A percentile compares a stretch with the other conserved stretches of the same genome.
Evolutionary conservation across 1,140 invertebrate species (phyloP).

Genomic region (Drosophila orena): DNA sequence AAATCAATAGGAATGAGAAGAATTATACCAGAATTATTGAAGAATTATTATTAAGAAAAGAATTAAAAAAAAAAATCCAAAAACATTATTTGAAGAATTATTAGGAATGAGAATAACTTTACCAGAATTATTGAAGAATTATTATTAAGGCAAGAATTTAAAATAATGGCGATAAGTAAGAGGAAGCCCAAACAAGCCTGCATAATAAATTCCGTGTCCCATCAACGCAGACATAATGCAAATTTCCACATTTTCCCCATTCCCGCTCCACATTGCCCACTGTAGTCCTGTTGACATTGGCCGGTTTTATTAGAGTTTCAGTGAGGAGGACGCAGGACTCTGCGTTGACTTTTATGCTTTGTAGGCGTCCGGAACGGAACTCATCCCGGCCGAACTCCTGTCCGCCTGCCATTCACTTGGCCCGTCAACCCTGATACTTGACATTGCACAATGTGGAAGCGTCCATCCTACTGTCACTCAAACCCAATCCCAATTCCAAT

Average conservation of each 20-base stretch:
- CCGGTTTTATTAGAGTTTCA: slow-evolving; percentile 62
- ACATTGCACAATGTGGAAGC: slow-evolving; percentile 41
- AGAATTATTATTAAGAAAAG: neutral
- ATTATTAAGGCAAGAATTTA: neutral
- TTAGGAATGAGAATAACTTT: no score
- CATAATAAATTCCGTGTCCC: neutral
- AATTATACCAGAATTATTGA: no score
- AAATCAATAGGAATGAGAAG: no score
- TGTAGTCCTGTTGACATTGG: slow-evolving; percentile 53
- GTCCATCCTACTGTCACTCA: slow-evolving; percentile 19
- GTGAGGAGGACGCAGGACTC: slow-evolving; percentile 13
- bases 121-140: no score
- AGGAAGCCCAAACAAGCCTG: neutral
- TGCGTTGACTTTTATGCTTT: slow-evolving; percentile 45
- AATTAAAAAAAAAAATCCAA: no score
- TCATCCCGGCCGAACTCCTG: slow-evolving; percentile 32
- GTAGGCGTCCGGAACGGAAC: slow-evolving; percentile 17
- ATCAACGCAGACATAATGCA: neutral
- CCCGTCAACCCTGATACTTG: slow-evolving; percentile 47
- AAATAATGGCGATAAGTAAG: neutral
- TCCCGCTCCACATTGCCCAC: neutral
- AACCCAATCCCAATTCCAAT: neutral
- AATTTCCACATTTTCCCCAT: neutral
- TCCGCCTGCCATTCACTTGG: slow-evolving; percentile 23
- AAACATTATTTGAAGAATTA: no score